A percentile compares a stretch with the other conserved stretches of the same genome.
phyloP scores from a whole-genome alignment of 2,888 invertebrate species.

The Ryuthela nishihirai region DNA sequence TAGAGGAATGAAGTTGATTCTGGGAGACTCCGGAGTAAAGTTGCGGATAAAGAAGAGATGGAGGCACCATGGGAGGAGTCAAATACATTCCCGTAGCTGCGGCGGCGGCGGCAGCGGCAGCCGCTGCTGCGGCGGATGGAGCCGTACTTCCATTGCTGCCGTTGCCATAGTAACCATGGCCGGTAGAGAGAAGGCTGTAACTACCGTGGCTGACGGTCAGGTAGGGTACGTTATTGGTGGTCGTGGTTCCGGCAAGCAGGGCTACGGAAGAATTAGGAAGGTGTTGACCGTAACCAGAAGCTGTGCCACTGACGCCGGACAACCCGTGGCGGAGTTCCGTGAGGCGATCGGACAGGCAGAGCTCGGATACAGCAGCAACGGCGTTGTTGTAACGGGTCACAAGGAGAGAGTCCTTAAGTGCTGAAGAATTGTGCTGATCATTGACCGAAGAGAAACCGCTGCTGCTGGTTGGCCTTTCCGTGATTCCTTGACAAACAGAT shows the following conservation, averaged over 20 bases:
- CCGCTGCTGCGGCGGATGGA: slow-evolving; percentile 8
- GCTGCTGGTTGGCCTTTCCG: not conserved
- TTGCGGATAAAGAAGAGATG: slow-evolving; percentile 50
- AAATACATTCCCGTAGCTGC: slow-evolving; percentile 45
- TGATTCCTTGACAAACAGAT: too few relatives aligned
- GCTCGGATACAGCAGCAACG: slow-evolving; percentile 31
- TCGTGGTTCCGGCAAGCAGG: slow-evolving; percentile 7
- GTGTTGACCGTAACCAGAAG: slow-evolving; percentile 6
- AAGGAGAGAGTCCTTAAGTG: slow-evolving; percentile 31
- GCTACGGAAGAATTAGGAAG: slow-evolving; percentile 24
- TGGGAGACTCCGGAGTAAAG: slow-evolving; percentile 45
- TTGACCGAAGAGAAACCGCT: not conserved
- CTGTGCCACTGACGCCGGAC: slow-evolving; percentile 12
- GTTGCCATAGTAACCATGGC: slow-evolving; percentile 40
- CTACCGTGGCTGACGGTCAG: slow-evolving; percentile 34
- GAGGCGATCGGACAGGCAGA: slow-evolving; percentile 35
- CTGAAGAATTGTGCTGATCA: slow-evolving; percentile 28
- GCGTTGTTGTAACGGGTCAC: slow-evolving; percentile 29
- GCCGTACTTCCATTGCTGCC: not conserved
- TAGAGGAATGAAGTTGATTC: slow-evolving; percentile 45
- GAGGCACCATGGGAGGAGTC: slow-evolving; percentile 45
- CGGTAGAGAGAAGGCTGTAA: slow-evolving; percentile 38
- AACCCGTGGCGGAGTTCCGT: slow-evolving; percentile 35
- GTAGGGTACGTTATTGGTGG: slow-evolving; percentile 13
- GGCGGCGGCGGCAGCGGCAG: slow-evolving; percentile 38